A percentile compares a stretch with the other conserved stretches of the same genome.
Evolutionary conservation across 2,113 vertebrate genomes (phyloP).

Genomic region (Psilopsiagon aymara): DNA sequence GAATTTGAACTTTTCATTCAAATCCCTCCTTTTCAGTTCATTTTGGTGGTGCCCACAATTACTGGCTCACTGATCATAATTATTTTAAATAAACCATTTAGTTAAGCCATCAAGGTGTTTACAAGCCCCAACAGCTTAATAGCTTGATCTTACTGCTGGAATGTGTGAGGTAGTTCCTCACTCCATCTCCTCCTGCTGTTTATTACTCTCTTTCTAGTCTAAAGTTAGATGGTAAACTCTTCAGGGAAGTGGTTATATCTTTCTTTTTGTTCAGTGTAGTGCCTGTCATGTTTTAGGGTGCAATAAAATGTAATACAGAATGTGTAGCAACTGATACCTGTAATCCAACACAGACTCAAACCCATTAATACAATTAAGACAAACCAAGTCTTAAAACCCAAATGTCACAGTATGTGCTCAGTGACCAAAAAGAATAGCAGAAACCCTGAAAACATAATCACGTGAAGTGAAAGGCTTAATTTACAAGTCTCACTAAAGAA

Average conservation of each 20-base stretch:
- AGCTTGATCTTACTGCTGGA: conserved; percentile 32
- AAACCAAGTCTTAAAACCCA: conserved; percentile 7
- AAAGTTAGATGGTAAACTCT: conserved; percentile 36
- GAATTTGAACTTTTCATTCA: conserved; percentile 25
- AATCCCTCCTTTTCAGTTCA: not conserved
- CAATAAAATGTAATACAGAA: not conserved
- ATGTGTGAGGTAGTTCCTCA: conserved; percentile 24
- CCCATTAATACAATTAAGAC: not conserved
- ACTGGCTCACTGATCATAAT: conserved; percentile 45
- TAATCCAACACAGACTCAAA: not conserved
- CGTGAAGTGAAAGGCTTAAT: conserved; percentile 24
- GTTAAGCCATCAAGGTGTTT: conserved; percentile 42
- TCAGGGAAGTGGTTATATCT: not conserved
- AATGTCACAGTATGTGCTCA: not conserved
- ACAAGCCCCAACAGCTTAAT: conserved; percentile 56
- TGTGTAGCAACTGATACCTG: not conserved
- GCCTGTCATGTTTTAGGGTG: not conserved
- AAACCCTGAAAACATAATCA: not conserved
- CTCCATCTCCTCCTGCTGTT: conserved; percentile 59
- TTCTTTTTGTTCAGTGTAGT: not conserved
- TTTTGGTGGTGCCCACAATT: conserved; percentile 1
- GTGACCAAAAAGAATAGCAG: conserved; percentile 10
- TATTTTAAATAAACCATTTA: conserved; percentile 66
- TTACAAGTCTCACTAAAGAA: conserved; percentile 44
- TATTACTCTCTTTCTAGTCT: conserved; percentile 46